These are phyloP conservation scores for Girardia tigrina DNA, from an alignment of 2,888 invertebrate genomes.

Conservation along the genomic window DNA sequence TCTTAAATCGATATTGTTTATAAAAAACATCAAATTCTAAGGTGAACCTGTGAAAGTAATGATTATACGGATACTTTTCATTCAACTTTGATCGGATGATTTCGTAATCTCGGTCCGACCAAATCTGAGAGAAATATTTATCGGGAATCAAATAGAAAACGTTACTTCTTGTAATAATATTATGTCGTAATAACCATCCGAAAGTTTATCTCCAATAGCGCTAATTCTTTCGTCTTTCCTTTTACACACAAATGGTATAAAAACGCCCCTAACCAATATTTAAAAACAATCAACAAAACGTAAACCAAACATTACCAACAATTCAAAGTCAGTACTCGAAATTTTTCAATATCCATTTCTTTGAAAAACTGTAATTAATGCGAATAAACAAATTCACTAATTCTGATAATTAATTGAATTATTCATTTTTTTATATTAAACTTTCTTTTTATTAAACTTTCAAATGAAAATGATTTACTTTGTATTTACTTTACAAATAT, in stretches of 20 bases:
- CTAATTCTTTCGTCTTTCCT: background rate
- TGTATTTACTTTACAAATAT: too few species aligned
- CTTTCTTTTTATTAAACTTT: too few species aligned
- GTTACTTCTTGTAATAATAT: background rate
- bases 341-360: background rate
- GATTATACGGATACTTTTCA: slow-evolving; percentile 62
- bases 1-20: too few species aligned
- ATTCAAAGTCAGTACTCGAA: background rate
- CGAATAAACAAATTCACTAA: background rate
- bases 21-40: too few species aligned
- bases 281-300: background rate
- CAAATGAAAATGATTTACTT: too few species aligned
- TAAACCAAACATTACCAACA: background rate
- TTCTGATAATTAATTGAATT: too few species aligned
- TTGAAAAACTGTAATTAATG: background rate
- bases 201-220: background rate
- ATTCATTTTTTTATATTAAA: too few species aligned
- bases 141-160: background rate
- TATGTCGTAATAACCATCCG: background rate
- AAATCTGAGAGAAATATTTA: slow-evolving; percentile 55
- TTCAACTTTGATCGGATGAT: slow-evolving; percentile 60
- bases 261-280: background rate
- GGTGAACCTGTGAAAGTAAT: slow-evolving; percentile 81
- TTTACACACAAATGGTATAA: background rate
- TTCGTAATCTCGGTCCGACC: slow-evolving; percentile 70